Percentiles rank a stretch among this genome's conserved stretches.
phyloP scores from a whole-genome alignment of 2,888 invertebrate species.

The Tipula confusa region DNA sequence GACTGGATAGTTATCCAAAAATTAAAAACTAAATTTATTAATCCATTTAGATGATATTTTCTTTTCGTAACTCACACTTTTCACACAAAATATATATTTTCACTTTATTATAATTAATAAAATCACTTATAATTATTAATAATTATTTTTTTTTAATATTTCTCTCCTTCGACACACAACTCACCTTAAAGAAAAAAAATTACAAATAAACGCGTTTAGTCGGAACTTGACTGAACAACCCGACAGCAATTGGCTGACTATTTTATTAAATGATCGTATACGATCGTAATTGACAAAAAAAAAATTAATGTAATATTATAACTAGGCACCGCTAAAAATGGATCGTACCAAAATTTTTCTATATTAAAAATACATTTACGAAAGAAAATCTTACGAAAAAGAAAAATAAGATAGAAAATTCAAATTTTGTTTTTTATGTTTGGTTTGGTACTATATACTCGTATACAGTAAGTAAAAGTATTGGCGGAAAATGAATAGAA shows the following conservation, averaged over 20 bases:
- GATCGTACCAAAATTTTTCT: constrained; percentile 43
- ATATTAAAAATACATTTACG: constrained; percentile 21
- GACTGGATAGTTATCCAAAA: neutral
- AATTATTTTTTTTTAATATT: neutral
- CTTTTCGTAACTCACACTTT: constrained; percentile 31
- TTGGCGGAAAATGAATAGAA: neutral
- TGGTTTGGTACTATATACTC: no score
- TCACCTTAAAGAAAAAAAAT: constrained; percentile 50
- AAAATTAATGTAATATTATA: constrained; percentile 36
- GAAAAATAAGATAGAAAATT: neutral
- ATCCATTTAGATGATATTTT: neutral
- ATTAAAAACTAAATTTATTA: neutral
- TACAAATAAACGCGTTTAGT: constrained; percentile 48
- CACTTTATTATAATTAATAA: neutral
- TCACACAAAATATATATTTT: neutral
- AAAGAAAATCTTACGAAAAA: constrained; percentile 13
- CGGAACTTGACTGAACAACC: constrained; percentile 50
- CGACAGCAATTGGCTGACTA: constrained; percentile 53
- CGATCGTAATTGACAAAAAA: constrained; percentile 39
- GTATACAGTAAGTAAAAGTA: neutral
- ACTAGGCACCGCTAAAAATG: constrained; percentile 50
- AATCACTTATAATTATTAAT: constrained; percentile 26
- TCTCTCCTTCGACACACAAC: constrained; percentile 38
- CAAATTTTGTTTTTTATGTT: neutral
- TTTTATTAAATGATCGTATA: constrained; percentile 43